Base-by-base conservation (phyloP, 2,888 invertebrate species). In the Onchidella celtica region DNA sequence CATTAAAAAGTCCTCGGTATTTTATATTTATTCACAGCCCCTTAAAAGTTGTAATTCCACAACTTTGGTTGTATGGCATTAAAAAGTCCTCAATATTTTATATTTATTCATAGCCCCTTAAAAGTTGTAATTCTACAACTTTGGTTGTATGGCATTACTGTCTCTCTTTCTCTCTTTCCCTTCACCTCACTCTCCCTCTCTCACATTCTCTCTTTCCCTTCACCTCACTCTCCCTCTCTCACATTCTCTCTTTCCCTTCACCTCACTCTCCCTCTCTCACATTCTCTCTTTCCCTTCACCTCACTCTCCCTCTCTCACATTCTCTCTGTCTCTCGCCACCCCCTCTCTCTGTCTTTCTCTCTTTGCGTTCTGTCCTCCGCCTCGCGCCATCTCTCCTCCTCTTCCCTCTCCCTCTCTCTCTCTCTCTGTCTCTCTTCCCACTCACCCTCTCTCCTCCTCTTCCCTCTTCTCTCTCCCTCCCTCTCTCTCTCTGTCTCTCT, bases 401-500 rank as follows among this genome's bases (percentile, higher is more conserved):
- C 66, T 61, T 14, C 63, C 59, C 75, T 75, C 38, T 34, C 40
- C 29, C 27, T 73, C 73, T 55, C 57, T 47, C 27, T 55, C 9
- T 29, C 57, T 55, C 29, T 32, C 59, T 59, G 32, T 59, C 29
- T 32, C 36, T 36, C 34, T 59, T 24, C 11, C 34, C 6, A 29
- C 61, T n/a, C 4, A 61, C 61, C 34, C 36, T 74, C 63, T 63
- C 63, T 40, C 4, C 75, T 63, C 27, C 38, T n/a, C 24, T 29
- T 70, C 21, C 29, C 40, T 47, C 29, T 14, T 2, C 3, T 29
- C 47, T 59, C 59, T 21, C 32, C 24, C 34, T 57, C n/a, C 32
- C 4, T 34, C 32, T 57, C 17, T 59, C 59, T 34, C 34, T 34
- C 21, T 2, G 59, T 29, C 29, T 57, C 3, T 57, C 59, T 73